Conservation (phyloP, 2,797 vertebrate species). For the Enteromius argenteus region DNA sequence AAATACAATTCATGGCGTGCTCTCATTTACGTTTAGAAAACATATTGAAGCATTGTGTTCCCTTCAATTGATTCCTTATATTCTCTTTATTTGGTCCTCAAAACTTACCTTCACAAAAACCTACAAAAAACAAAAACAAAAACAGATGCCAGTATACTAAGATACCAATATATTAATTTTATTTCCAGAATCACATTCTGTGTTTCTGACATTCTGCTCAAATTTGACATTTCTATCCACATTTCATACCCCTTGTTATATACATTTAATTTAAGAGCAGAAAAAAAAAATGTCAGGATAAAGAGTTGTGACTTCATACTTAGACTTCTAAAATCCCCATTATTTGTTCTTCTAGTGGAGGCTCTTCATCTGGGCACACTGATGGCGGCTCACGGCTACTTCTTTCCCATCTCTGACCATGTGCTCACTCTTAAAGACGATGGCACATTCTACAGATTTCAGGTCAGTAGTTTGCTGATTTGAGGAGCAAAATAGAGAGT, state of each 20-base stretch:
- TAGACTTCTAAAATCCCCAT: neutral
- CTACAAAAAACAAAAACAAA: neutral
- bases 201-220: neutral
- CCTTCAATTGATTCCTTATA: neutral
- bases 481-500: neutral
- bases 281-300: neutral
- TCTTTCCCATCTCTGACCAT: constrained; percentile 97
- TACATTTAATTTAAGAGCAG: neutral
- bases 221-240: neutral
- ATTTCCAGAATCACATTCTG: neutral
- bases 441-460: constrained; percentile 96
- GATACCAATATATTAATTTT: neutral
- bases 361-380: constrained; percentile 94
- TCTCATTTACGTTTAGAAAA: neutral
- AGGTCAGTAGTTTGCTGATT: constrained; percentile 75
- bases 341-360: constrained; percentile 80
- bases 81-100: neutral
- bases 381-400: constrained; percentile 97
- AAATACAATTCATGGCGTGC: neutral
- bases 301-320: neutral
- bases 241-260: neutral
- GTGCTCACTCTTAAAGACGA: constrained; percentile 96
- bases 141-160: too few relatives aligned
- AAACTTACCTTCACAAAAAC: neutral
- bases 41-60: neutral